These are phyloP conservation scores for Hydrolagus colliei DNA, from an alignment of 2,797 vertebrate species.

Conservation along the genomic window DNA sequence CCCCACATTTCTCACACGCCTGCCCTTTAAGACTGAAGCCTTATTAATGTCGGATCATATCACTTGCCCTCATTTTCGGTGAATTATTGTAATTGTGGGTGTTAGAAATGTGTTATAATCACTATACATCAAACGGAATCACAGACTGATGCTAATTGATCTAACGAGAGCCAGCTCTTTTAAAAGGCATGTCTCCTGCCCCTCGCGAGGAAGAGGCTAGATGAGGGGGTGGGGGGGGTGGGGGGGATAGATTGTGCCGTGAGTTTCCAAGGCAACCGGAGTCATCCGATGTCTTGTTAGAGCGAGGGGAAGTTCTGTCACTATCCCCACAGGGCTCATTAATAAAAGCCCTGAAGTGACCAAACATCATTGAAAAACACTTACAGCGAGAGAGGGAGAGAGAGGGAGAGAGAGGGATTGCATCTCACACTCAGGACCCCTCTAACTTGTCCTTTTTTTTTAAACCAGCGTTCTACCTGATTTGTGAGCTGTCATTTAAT, in stretches of 20 bases:
- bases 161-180: conserved; percentile 25
- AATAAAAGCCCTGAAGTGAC: conserved; percentile 30
- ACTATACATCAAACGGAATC: conserved; percentile 31
- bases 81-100: conserved; percentile 33
- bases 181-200: conserved; percentile 25
- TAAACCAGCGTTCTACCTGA: conserved; percentile 29
- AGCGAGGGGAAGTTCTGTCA: conserved; percentile 30
- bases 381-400: conserved; percentile 28
- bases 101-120: conserved; percentile 32
- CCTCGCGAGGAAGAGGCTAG: background rate
- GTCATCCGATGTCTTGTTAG: conserved; percentile 32
- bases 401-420: conserved; percentile 31
- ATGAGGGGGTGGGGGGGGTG: background rate
- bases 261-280: conserved; percentile 19
- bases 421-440: conserved; percentile 29
- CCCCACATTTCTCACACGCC: conserved; percentile 27
- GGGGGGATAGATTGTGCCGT: conserved; percentile 18
- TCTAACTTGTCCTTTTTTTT: conserved; percentile 26
- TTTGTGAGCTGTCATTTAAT: conserved; percentile 31
- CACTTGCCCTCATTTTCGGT: conserved; percentile 31
- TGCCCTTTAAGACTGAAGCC: conserved; percentile 32
- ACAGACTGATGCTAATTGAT: conserved; percentile 32
- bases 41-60: conserved; percentile 32
- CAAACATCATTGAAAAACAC: conserved; percentile 32
- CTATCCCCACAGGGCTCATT: conserved; percentile 32